phyloP scores from a whole-genome alignment of 2,113 vertebrate genomes.

The Archocentrus centrarchus region DNA sequence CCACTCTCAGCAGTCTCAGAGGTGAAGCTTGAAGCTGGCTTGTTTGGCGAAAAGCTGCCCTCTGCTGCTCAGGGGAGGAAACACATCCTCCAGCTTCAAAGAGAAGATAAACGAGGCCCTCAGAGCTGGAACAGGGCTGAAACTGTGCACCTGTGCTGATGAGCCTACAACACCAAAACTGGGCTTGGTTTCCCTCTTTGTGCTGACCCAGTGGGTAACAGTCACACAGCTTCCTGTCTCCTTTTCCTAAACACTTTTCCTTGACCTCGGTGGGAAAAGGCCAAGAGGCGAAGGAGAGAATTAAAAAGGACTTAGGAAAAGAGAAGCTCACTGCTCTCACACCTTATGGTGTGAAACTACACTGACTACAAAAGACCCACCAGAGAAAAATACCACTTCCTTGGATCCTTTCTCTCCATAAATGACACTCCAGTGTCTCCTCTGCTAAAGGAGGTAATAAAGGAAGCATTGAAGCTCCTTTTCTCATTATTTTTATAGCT shows the following conservation, averaged over 20 bases:
- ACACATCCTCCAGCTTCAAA: background rate
- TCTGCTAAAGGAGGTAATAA: background rate
- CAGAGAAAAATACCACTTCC: too few species aligned
- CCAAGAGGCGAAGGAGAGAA: too few species aligned
- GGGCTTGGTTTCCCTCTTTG: background rate
- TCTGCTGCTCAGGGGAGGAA: background rate
- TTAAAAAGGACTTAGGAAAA: too few species aligned
- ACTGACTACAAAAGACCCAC: too few species aligned
- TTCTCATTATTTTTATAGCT: background rate
- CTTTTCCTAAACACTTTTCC: too few species aligned
- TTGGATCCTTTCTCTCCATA: too few species aligned
- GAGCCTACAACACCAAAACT: background rate
- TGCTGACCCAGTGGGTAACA: background rate
- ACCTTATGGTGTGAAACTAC: background rate
- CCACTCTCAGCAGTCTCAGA: background rate
- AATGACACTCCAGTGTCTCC: background rate
- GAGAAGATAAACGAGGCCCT: background rate
- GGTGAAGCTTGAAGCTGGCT: background rate
- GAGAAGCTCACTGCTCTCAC: background rate
- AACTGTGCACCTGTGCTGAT: background rate
- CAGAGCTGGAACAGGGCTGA: too few species aligned
- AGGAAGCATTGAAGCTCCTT: background rate
- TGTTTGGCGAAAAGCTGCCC: background rate
- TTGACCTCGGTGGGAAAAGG: too few species aligned
- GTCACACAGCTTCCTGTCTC: too few species aligned